Conservation (phyloP, 2,113 vertebrate species). For the Leucopsar rothschildi region DNA sequence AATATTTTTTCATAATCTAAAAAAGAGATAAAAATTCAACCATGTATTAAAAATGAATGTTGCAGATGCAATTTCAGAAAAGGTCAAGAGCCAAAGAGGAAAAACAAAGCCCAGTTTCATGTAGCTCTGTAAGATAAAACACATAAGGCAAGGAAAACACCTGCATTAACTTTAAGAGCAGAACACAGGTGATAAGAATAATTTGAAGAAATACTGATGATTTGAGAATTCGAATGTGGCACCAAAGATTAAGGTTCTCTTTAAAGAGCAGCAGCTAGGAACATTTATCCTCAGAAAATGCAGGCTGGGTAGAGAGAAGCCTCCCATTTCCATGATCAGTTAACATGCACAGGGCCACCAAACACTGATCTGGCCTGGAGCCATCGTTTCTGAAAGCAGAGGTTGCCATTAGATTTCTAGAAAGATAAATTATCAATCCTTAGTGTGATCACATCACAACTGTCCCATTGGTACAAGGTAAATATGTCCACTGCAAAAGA, state of each 20-base stretch:
- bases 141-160: neutral
- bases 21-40: neutral
- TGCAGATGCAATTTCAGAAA: neutral
- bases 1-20: conserved; percentile 91
- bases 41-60: neutral
- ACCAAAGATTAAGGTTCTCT: neutral
- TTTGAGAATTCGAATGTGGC: neutral
- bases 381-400: neutral
- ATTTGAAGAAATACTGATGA: neutral
- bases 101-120: neutral
- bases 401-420: neutral
- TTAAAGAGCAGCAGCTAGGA: neutral
- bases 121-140: neutral
- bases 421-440: neutral
- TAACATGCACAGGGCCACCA: neutral
- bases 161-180: neutral
- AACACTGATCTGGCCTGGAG: neutral
- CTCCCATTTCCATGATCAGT: neutral
- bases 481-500: neutral
- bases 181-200: neutral
- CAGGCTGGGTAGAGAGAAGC: neutral
- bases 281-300: neutral
- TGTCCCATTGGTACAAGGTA: neutral
- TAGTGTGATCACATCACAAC: neutral
- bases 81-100: neutral